These are phyloP conservation scores for Drosophila silvestris DNA, from an alignment of 2,888 invertebrate genomes.

Conservation along the genomic window DNA sequence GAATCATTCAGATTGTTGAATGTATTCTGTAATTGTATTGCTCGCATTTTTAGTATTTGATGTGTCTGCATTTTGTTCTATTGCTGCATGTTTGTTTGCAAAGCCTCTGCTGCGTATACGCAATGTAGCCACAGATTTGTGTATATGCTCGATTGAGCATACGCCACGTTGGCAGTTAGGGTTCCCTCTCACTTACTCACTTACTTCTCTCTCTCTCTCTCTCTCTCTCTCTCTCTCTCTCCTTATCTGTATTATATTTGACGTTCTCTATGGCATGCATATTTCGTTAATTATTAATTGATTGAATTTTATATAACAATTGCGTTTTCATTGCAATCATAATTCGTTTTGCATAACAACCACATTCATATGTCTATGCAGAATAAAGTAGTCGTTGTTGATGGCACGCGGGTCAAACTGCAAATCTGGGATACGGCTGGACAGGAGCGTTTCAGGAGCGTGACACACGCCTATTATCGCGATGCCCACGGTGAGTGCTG, in stretches of 20 bases:
- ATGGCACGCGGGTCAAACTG: slow-evolving; percentile 94
- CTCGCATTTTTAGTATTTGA: slow-evolving; percentile 8
- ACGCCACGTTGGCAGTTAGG: slow-evolving; percentile 28
- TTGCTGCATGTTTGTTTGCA: slow-evolving; percentile 11
- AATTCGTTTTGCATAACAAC: slow-evolving; percentile 1
- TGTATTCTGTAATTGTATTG: slow-evolving; percentile 35
- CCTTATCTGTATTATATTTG: slow-evolving; percentile 9
- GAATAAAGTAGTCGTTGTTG: slow-evolving; percentile 94
- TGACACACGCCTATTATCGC: slow-evolving; percentile 97
- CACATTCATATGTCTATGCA: slow-evolving; percentile 76
- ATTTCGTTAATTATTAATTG: slow-evolving; percentile 52
- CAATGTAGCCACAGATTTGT: slow-evolving; percentile 17
- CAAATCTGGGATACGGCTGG: slow-evolving; percentile 99
- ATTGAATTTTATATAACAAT: slow-evolving; percentile 64
- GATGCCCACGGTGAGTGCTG: slow-evolving; percentile 93
- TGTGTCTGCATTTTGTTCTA: slow-evolving; percentile 17
- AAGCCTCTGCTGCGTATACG: slow-evolving; percentile 45
- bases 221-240: neutral
- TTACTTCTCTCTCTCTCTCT: neutral
- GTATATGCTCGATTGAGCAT: slow-evolving; percentile 27
- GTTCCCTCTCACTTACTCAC: neutral
- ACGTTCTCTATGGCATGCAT: slow-evolving; percentile 59
- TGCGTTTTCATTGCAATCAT: slow-evolving; percentile 40
- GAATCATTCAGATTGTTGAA: slow-evolving; percentile 32
- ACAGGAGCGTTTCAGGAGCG: slow-evolving; percentile 96